These are phyloP conservation scores for Elysia crispata DNA, from an alignment of 2,888 invertebrate genomes.

Conservation along the genomic window DNA sequence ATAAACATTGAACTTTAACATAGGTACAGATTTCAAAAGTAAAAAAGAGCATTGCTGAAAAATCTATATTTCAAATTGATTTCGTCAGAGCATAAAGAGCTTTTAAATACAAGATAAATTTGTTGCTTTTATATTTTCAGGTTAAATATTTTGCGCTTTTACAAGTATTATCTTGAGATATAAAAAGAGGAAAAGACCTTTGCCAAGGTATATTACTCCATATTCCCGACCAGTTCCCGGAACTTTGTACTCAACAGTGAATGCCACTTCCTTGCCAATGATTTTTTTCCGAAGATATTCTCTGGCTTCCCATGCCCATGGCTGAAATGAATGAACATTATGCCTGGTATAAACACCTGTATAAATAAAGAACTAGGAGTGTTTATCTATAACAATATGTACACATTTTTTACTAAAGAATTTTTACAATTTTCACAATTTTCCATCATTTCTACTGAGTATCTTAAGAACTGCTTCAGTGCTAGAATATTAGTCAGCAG, in stretches of 20 bases:
- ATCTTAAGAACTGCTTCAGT: no score
- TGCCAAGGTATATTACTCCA: conserved; percentile 90
- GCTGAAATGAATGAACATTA: conserved; percentile 79
- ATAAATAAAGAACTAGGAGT: no score
- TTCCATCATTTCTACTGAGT: no score
- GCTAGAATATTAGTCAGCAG: no score
- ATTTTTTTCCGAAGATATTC: conserved; percentile 96
- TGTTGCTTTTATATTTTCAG: not conserved
- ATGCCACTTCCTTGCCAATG: conserved; percentile 94
- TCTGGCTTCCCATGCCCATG: conserved; percentile 98
- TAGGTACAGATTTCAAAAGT: not conserved
- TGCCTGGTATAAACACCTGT: no score
- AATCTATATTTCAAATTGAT: no score
- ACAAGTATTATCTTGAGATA: not conserved
- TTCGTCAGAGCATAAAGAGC: no score
- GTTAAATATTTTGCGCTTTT: not conserved
- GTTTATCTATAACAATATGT: not conserved
- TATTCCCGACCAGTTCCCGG: conserved; percentile 89
- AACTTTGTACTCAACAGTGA: conserved; percentile 87
- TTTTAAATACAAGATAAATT: not conserved
- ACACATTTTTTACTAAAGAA: not conserved
- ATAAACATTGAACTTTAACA: no score
- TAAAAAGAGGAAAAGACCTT: conserved; percentile 80
- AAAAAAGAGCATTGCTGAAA: no score
- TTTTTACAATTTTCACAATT: not conserved